Evolutionary conservation across 2,797 vertebrate species (phyloP), one percentile per base, ranked within the genome.

Genomic region (Platyrinchus mystaceus): DNA sequence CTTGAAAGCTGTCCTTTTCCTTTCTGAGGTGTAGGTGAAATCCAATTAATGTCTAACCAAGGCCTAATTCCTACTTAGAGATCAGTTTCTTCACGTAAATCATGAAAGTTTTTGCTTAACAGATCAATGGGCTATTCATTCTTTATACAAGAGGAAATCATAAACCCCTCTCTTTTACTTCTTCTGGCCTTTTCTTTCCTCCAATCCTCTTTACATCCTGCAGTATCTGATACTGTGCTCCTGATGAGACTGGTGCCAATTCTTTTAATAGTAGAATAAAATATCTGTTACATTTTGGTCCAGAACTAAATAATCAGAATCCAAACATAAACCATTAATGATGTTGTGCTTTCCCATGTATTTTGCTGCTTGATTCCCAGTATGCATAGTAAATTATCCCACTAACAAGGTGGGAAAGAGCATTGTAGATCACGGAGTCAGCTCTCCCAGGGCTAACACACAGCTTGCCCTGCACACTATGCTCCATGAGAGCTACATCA

Each of bases 161-260:
- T 76, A 63, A 83, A 44, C 12, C 30, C 13, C 39, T 69, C 37
- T 49, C 24, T 79, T 27, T 64, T 64, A 32, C 28, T 80, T 49
- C 28, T 30, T 30, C 52, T 21, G 39, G 6, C 26, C 56, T 76
- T 74, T 49, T 22, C 24, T 59, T 76, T n/a, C 37, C 23, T 71
- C 19, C 52, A 69, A 8, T 55, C 43, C 41, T 39, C 14, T 64
- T 76, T 58, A 47, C 14, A 55, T 55, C 13, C 68, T 50, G 27
- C 59, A 59, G 6, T 4, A 1, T 55, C 36, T 49, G 41, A 41
- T 47, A 32, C 1, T 22, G 6, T n/a, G 16, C 39, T 90, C 73
- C n/a, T 0, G 0, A 34, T 0, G 1, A 59, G n/a, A 68, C 43
- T 34, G 43, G 43, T 36, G 43, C 41, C 36, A 47, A 0, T 58